phyloP scores from a whole-genome alignment of 2,113 vertebrate genomes.

The Oreochromis aureus region DNA sequence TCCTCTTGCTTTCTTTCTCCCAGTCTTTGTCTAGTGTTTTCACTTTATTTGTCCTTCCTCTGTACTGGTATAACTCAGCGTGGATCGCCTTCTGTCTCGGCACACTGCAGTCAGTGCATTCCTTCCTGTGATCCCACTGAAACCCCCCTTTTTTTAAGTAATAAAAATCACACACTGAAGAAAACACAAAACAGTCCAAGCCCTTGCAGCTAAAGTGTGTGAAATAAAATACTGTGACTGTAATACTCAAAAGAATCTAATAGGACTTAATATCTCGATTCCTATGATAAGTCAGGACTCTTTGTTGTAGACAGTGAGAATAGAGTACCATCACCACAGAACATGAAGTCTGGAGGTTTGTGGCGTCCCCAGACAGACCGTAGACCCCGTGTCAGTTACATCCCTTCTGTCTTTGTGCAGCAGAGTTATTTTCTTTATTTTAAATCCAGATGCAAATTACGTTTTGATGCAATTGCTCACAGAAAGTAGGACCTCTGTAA shows the following conservation, averaged over 20 bases:
- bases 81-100: not conserved
- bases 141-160: not conserved
- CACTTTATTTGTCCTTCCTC: not conserved
- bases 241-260: not conserved
- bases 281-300: not conserved
- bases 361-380: not conserved
- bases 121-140: not conserved
- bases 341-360: not conserved
- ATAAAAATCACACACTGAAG: not conserved
- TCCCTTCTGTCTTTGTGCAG: not conserved
- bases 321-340: not conserved
- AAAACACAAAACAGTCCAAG: not conserved
- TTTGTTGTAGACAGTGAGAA: not conserved
- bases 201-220: accelerated
- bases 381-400: not conserved
- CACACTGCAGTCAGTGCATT: not conserved
- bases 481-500: not conserved
- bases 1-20: not conserved
- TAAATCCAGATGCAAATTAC: not conserved
- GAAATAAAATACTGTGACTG: not conserved
- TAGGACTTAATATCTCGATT: not conserved
- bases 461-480: not conserved
- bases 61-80: not conserved
- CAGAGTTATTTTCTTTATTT: not conserved
- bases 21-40: not conserved